Conservation (phyloP, 2,113 vertebrate genomes). For the pig (Sus scrofa) region DNA sequence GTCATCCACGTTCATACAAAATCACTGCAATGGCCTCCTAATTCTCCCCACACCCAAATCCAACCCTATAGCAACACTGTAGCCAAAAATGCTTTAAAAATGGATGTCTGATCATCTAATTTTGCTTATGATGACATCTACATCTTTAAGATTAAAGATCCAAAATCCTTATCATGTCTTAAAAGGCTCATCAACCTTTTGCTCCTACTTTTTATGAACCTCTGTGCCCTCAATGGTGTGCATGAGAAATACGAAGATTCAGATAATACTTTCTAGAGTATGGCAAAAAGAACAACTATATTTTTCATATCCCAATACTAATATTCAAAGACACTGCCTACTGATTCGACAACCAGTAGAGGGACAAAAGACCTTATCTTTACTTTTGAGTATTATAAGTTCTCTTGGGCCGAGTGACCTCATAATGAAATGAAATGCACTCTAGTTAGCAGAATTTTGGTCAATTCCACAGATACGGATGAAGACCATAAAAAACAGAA, state of each 20-base stretch:
- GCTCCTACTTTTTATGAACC: conserved; percentile 1
- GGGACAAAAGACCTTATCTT: background rate
- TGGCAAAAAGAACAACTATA: conserved; percentile 42
- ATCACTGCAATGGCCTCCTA: background rate
- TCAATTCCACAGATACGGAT: background rate
- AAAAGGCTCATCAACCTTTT: conserved; percentile 42
- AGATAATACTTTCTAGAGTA: conserved; percentile 24
- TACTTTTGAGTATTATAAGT: conserved; percentile 31
- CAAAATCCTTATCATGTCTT: background rate
- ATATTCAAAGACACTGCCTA: conserved; percentile 49
- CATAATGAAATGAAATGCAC: background rate
- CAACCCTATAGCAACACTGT: background rate
- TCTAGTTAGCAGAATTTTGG: conserved; percentile 10
- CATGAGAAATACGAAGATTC: conserved; percentile 41
- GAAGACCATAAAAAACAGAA: conserved; percentile 27
- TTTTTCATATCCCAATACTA: background rate
- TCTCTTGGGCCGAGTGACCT: background rate
- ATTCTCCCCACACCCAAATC: background rate
- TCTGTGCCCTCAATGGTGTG: background rate
- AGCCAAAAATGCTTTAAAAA: conserved; percentile 40
- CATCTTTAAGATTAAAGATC: conserved; percentile 21
- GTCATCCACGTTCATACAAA: background rate
- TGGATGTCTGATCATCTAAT: background rate
- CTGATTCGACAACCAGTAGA: background rate
- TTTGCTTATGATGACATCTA: conserved; percentile 15